These are phyloP conservation scores for Ophion costatus DNA, from an alignment of 2,888 invertebrate species.

Conservation along the genomic window DNA sequence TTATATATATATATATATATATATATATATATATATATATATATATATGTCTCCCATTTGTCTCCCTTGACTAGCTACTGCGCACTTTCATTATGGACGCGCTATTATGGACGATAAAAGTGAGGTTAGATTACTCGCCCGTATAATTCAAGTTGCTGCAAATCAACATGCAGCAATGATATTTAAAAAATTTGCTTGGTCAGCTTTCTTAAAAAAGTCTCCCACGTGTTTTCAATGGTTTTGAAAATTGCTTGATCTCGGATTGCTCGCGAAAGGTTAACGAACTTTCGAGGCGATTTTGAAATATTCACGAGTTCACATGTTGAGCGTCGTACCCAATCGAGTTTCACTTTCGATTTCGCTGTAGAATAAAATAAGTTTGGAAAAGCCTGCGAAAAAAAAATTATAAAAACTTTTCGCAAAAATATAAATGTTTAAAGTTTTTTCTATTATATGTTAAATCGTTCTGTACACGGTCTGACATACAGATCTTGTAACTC, in stretches of 20 bases:
- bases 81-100: not conserved
- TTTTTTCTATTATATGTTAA: no score
- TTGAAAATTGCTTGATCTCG: slow-evolving; percentile 21
- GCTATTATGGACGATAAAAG: not conserved
- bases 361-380: not conserved
- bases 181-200: slow-evolving; percentile 17
- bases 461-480: no score
- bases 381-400: not conserved
- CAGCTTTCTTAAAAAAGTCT: slow-evolving; percentile 10
- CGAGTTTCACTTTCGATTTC: not conserved
- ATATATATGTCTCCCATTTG: no score
- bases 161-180: not conserved
- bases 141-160: not conserved
- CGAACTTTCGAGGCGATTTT: slow-evolving; percentile 22
- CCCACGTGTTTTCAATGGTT: slow-evolving; percentile 22
- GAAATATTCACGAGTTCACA: slow-evolving; percentile 6
- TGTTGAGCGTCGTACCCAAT: not conserved
- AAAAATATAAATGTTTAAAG: no score
- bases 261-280: slow-evolving; percentile 22
- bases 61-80: no score
- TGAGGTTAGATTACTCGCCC: not conserved
- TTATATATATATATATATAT: not conserved
- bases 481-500: no score
- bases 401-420: no score
- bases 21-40: not conserved